Evolutionary conservation across 2,888 invertebrate species (phyloP), one percentile per base, ranked within the genome.

Genomic region (Diarsia mendica): DNA sequence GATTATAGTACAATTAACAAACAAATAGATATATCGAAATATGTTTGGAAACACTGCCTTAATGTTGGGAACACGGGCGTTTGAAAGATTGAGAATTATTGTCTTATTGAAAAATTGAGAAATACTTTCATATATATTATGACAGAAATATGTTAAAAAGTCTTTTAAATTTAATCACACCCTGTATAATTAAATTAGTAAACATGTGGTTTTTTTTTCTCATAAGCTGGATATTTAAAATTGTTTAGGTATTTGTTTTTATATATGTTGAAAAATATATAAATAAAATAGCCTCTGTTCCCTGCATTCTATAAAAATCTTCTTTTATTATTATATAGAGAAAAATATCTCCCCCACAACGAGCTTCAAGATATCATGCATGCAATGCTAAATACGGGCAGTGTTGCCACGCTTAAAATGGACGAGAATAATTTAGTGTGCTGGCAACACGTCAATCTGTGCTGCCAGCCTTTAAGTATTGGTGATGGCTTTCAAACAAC

Each of bases 261-360:
- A 51, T 13, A 15, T 6, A 20, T 18, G 13, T 58, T 58, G 6
- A 10, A 20, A 48, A 39, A n/a, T 39, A 39, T 39, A 39, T 39
- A 15, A n/a, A 18, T 15, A 23, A 20, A 20, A 0, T 53, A 4
- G 28, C 51, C 46, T 28, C 33, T 68, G 0, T 82, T 69, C 55
- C 53, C 73, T 67, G 39, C 76, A 75, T 82, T 78, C 73, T 67
- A 51, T 49, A 66, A 74, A 67, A 53, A 67, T 63, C 75, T 68
- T 75, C 80, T 72, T 79, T 87, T 88, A 72, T 87, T 84, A 89
- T 90, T 90, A 89, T 89, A 90, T 89, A 90, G 80, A 89, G 85
- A 72, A 79, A 68, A 70, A 74, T 63, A 67, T 75, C 58, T 78
- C 77, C 86, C 87, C 83, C 77, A 74, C 76, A 15, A 48, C 70